Percentiles rank a stretch among this genome's conserved stretches.
phyloP scores from a whole-genome alignment of 1,140 invertebrate species.

The Maconellicoccus hirsutus region DNA sequence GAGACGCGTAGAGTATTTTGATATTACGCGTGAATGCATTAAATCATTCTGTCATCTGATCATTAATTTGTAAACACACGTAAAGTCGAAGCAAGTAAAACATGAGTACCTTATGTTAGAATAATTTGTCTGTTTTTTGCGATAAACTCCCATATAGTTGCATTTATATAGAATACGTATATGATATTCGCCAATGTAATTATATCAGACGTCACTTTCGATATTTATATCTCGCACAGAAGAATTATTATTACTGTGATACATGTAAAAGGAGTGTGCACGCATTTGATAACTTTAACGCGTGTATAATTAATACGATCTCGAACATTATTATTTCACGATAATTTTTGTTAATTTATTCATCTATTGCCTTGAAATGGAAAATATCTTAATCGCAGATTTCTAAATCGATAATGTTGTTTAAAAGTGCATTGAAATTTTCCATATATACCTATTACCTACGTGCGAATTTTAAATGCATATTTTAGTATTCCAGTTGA shows the following conservation, averaged over 20 bases:
- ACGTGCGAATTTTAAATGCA: too few species aligned
- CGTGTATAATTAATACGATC: too few species aligned
- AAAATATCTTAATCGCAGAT: too few species aligned
- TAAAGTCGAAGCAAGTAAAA: neutral
- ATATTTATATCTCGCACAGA: neutral
- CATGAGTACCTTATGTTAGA: neutral
- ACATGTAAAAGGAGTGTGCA: neutral
- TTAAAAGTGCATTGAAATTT: too few species aligned
- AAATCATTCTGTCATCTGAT: neutral
- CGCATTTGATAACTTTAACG: too few species aligned
- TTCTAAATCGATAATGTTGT: too few species aligned
- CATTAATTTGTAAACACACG: neutral
- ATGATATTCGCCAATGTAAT: neutral
- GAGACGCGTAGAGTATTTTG: neutral
- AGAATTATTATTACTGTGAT: neutral
- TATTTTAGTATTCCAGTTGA: too few species aligned
- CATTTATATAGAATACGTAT: neutral
- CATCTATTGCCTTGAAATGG: too few species aligned
- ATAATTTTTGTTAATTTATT: too few species aligned
- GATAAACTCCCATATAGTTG: neutral
- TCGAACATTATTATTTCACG: too few species aligned
- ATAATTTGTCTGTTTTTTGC: constrained; percentile 5
- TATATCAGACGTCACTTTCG: neutral
- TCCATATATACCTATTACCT: too few species aligned
- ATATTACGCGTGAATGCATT: neutral